phyloP scores from a whole-genome alignment of 2,113 vertebrate genomes.

The Bos taurus region ARS-UCD2.0 NC_037339.1:7737001-7737500 shows the following conservation, averaged over 20 bases:
- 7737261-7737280: not conserved
- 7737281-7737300: not conserved
- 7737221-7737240: conserved; percentile 59
- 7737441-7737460: not conserved
- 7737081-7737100: not conserved
- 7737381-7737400: not conserved
- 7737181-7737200: conserved; percentile 15
- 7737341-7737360: not conserved
- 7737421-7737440: not conserved
- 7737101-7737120: not conserved
- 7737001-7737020: not conserved
- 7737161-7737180: conserved; percentile 10
- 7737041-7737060: not conserved
- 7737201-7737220: conserved; percentile 44
- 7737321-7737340: not conserved
- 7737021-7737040: conserved; percentile 43
- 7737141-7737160: conserved; percentile 8
- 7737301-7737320: not conserved
- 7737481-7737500: not conserved
- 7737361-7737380: not conserved
- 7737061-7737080: not conserved
- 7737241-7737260: conserved; percentile 41
- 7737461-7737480: not conserved
- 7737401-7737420: not conserved
- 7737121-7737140: conserved; percentile 50